A percentile compares a stretch with the other conserved stretches of the same genome.
phyloP scores from a whole-genome alignment of 2,888 invertebrate genomes.

The Cancer borealis region DNA sequence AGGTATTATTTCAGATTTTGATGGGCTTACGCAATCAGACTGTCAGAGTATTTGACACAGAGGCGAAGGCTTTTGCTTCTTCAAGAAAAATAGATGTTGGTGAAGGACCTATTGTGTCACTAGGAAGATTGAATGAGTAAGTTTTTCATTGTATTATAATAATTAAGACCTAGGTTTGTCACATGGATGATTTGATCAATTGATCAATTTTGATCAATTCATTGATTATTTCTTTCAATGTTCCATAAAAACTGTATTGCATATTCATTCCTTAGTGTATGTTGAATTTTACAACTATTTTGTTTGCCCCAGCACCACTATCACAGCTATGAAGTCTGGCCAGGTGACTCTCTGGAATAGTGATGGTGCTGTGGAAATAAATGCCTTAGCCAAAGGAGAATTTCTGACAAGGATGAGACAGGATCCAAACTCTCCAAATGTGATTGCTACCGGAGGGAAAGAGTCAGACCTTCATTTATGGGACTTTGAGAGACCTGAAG shows the following conservation, averaged over 20 bases:
- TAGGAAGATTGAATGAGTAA: slow-evolving; percentile 68
- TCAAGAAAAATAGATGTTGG: slow-evolving; percentile 57
- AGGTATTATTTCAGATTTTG: slow-evolving; percentile 58
- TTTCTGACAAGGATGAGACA: slow-evolving; percentile 71
- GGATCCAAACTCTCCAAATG: slow-evolving; percentile 53
- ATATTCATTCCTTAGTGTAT: neutral
- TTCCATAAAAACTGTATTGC: neutral
- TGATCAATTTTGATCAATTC: too few species aligned
- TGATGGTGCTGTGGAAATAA: slow-evolving; percentile 58
- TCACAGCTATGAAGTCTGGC: slow-evolving; percentile 69
- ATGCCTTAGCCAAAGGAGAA: slow-evolving; percentile 63
- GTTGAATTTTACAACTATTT: neutral
- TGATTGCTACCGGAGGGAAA: slow-evolving; percentile 90
- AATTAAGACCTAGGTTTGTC: neutral
- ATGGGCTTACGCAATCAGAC: slow-evolving; percentile 66
- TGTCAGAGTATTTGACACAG: slow-evolving; percentile 62
- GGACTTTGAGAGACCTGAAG: slow-evolving; percentile 83
- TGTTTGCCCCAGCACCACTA: slow-evolving; percentile 55
- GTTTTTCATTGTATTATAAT: neutral
- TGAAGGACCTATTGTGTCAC: slow-evolving; percentile 67
- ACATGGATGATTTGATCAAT: neutral
- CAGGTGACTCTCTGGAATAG: slow-evolving; percentile 64
- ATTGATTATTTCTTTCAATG: neutral
- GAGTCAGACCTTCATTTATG: slow-evolving; percentile 93
- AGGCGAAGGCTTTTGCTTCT: slow-evolving; percentile 63